Percentiles rank a stretch among this genome's conserved stretches.
These are phyloP conservation scores for Dascyllus trimaculatus DNA, from an alignment of 2,113 vertebrate species.

Conservation along the genomic window DNA sequence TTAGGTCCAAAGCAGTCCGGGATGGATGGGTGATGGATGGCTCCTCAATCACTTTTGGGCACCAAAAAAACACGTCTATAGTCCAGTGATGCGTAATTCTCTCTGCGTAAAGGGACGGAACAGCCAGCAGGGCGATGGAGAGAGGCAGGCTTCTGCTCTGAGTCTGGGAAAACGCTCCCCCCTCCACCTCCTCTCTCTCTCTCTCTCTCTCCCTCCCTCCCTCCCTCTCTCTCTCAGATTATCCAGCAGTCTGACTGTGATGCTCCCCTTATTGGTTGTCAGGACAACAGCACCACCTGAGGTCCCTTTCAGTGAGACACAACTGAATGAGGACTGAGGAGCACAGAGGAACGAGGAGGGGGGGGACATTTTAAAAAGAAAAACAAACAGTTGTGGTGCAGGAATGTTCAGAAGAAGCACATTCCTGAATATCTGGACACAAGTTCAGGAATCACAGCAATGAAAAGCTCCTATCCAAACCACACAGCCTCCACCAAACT, in stretches of 20 bases:
- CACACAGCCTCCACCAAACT: not conserved
- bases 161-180: slow-evolving; percentile 57
- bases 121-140: slow-evolving; percentile 61
- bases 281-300: slow-evolving; percentile 89
- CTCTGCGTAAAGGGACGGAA: slow-evolving; percentile 69
- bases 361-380: too few relatives aligned
- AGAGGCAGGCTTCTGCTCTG: slow-evolving; percentile 67
- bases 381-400: too few relatives aligned
- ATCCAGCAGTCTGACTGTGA: slow-evolving; percentile 80
- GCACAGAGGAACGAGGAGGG: not conserved
- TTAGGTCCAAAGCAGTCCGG: slow-evolving; percentile 69
- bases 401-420: too few relatives aligned
- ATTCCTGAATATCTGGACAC: slow-evolving; percentile 3
- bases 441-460: not conserved
- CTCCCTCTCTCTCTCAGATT: slow-evolving; percentile 51
- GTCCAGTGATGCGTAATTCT: slow-evolving; percentile 74
- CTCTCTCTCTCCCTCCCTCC: slow-evolving; percentile 41
- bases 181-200: slow-evolving; percentile 32
- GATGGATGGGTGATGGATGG: not conserved
- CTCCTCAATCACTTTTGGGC: slow-evolving; percentile 34
- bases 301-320: slow-evolving; percentile 81
- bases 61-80: slow-evolving; percentile 22
- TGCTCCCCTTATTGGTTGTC: slow-evolving; percentile 86
- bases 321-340: slow-evolving; percentile 41
- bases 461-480: not conserved